These are phyloP conservation scores for Hyperopisus bebe DNA, from an alignment of 2,113 vertebrate genomes.

Conservation along the genomic window DNA sequence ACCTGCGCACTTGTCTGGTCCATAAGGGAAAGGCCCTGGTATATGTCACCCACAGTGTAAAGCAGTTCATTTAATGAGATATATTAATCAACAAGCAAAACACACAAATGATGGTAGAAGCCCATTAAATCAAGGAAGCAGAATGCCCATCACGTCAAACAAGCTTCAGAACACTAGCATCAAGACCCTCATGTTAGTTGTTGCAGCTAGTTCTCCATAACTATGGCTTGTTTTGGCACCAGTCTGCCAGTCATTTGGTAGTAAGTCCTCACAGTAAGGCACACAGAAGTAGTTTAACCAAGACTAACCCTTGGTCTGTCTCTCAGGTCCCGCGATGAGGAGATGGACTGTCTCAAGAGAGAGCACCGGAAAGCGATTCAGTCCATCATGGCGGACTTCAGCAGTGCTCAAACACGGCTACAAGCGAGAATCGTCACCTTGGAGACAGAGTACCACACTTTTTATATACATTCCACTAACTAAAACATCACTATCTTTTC, in stretches of 20 bases:
- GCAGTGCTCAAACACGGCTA: slow-evolving; percentile 66
- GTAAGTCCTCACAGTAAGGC: neutral
- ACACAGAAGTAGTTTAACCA: neutral
- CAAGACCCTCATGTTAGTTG: neutral
- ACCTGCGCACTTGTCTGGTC: neutral
- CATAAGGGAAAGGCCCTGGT: neutral
- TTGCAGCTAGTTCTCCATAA: neutral
- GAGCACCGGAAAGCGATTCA: slow-evolving; percentile 72
- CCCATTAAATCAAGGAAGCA: neutral
- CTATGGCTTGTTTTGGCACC: neutral
- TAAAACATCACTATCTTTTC: neutral
- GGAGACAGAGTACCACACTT: slow-evolving; percentile 67
- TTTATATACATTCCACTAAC: neutral
- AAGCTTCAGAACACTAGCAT: neutral
- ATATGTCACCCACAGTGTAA: neutral
- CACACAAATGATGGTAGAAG: neutral
- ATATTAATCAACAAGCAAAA: neutral
- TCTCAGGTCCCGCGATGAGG: slow-evolving; percentile 53
- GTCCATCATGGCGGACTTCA: slow-evolving; percentile 74
- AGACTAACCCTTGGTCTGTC: neutral
- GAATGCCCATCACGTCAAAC: neutral
- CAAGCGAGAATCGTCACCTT: slow-evolving; percentile 77
- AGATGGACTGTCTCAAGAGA: slow-evolving; percentile 61
- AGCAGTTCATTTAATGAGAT: neutral
- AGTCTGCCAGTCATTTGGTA: neutral